A percentile compares a stretch with the other conserved stretches of the same genome.
These are phyloP conservation scores for Mobula hypostoma DNA, from an alignment of 2,113 vertebrate species.

Conservation along the genomic window DNA sequence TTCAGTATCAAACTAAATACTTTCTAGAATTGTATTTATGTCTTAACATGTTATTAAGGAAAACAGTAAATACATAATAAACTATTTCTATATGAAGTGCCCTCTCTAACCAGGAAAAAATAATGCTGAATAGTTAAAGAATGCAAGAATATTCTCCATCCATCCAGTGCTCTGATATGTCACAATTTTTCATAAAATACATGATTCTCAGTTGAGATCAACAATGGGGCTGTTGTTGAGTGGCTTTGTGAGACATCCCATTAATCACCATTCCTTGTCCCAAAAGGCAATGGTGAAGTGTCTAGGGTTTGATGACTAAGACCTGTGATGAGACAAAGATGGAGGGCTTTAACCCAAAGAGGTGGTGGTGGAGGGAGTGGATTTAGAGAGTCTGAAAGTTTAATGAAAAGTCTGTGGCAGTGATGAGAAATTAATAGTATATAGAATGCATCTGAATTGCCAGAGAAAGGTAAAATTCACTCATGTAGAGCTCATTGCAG, in stretches of 20 bases:
- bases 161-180: neutral
- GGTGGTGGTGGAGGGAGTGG: neutral
- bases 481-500: neutral
- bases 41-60: neutral
- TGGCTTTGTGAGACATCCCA: neutral
- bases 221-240: neutral
- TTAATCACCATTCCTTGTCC: neutral
- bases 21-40: neutral
- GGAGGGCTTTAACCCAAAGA: neutral
- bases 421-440: neutral
- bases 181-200: neutral
- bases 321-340: neutral
- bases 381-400: neutral
- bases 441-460: neutral
- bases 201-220: neutral
- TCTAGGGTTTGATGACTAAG: neutral
- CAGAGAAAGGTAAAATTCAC: no score
- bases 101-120: neutral
- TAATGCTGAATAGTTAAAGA: neutral
- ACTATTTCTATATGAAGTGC: neutral
- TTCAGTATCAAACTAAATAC: neutral
- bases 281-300: neutral
- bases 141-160: neutral
- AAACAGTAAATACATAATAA: neutral
- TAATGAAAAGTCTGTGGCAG: neutral